Base-by-base conservation (phyloP, 2,113 vertebrate genomes). In the Ornithorhynchus anatinus region DNA sequence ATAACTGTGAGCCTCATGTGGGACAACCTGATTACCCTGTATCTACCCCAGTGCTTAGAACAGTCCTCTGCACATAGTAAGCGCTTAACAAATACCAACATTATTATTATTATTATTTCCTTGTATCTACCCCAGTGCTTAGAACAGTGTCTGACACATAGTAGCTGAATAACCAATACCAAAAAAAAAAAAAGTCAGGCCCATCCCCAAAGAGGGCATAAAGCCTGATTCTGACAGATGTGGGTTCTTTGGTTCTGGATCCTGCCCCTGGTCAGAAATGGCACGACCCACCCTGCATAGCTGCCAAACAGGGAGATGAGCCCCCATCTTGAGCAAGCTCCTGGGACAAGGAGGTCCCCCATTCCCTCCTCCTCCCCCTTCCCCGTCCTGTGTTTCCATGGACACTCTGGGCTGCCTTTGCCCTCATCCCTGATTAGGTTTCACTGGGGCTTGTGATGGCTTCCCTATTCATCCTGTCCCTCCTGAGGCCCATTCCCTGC, bases 401-500 rank as follows among this genome's bases (percentile, higher is more conserved):
- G n/a, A 50, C 51, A 85, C 70, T 73, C 84, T 86, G 88, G 80
- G 65, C 64, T 64, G 76, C 31, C 70, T 69, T 81, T 82, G 91
- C 77, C 78, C 89, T 77, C 86, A 72, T 87, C 87, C 89, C 90
- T 89, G 86, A 88, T 95, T 93, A 85, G 71, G 84, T 95, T 95
- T 94, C 93, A 92, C 86, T 89, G 57, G 39, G 58, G 85, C 86
- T 86, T 77, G 84, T 93, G 85, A 93, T 93, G 90, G 93, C 69
- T 87, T 92, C 86, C 90, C 88, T 91, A 81, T 92, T 91, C 92
- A 95, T 93, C 94, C 93, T 92, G 87, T 63, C 27, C 80, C 90
- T 86, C 81, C 84, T 87, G 56, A 84, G 90, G 89, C 89, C 91
- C 77, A 82, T 67, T 82, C 92, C 89, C 67, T 59, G 51, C 64